These are phyloP conservation scores for Dolichoris vasculosae DNA, from an alignment of 1,140 invertebrate genomes.

Conservation along the genomic window DNA sequence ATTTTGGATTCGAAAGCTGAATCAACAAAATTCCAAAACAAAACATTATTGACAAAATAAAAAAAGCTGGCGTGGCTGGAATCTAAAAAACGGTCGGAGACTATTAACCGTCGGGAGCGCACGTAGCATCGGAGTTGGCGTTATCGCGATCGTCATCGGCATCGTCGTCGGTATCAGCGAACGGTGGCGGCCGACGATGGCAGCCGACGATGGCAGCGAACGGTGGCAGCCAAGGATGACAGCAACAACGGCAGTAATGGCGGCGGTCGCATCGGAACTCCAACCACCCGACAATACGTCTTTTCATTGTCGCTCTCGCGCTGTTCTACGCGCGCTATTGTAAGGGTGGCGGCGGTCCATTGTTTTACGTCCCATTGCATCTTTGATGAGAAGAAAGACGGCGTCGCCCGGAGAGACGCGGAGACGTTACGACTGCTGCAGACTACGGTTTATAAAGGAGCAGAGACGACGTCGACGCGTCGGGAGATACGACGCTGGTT, in stretches of 20 bases:
- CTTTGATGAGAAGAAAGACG: slow-evolving; percentile 48
- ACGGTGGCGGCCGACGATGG: no score
- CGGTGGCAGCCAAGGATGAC: no score
- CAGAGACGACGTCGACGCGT: neutral
- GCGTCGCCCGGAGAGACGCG: neutral
- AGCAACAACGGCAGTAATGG: no score
- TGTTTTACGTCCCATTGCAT: slow-evolving; percentile 62
- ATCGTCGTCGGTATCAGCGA: neutral
- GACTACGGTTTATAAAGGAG: slow-evolving; percentile 6
- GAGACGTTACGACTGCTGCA: slow-evolving; percentile 1
- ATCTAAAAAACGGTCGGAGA: slow-evolving; percentile 20
- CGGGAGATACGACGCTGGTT: neutral
- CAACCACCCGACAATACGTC: slow-evolving; percentile 24
- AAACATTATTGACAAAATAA: neutral
- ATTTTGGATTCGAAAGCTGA: neutral
- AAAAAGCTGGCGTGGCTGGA: neutral
- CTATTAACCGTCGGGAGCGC: slow-evolving; percentile 57
- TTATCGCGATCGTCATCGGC: no score
- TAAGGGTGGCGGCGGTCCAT: slow-evolving; percentile 49
- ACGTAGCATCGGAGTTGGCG: neutral
- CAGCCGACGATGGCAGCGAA: no score
- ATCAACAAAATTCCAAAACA: neutral
- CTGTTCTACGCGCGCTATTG: neutral
- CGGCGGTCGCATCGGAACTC: no score
- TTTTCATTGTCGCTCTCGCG: neutral